Percentiles rank a stretch among this genome's conserved stretches.
These are phyloP conservation scores for Dione vanillae DNA, from an alignment of 2,888 invertebrate genomes.

Conservation along the genomic window DNA sequence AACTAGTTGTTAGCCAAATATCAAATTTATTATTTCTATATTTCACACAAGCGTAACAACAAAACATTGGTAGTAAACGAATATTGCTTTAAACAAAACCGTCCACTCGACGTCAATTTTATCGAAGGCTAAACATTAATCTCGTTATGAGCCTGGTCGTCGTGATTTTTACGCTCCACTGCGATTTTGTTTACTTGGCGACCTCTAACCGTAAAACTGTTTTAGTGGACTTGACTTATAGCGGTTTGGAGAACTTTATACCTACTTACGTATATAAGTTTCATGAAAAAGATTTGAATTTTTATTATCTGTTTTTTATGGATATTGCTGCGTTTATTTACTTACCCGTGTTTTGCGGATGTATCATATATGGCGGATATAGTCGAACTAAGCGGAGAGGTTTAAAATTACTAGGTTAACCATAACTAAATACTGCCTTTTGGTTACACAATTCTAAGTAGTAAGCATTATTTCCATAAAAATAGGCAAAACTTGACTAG, in stretches of 20 bases:
- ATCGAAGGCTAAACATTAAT: constrained; percentile 42
- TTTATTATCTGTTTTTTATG: constrained; percentile 10
- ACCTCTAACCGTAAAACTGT: constrained; percentile 32
- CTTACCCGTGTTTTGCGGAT: neutral
- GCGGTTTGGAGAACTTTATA: constrained; percentile 23
- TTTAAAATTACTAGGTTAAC: too few relatives aligned
- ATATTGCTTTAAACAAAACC: neutral
- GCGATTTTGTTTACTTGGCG: constrained; percentile 42
- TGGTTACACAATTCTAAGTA: too few relatives aligned
- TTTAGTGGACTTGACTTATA: constrained; percentile 33
- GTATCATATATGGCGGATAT: too few relatives aligned
- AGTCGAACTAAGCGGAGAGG: too few relatives aligned
- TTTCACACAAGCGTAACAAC: neutral
- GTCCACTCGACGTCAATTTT: constrained; percentile 1
- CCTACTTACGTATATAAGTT: constrained; percentile 18
- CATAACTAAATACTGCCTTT: too few relatives aligned
- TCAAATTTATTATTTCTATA: too few relatives aligned
- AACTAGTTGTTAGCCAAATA: too few relatives aligned
- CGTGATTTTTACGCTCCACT: constrained; percentile 43
- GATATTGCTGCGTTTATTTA: neutral
- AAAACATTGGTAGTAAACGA: neutral
- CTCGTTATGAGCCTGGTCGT: constrained; percentile 33
- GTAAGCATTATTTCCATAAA: too few relatives aligned
- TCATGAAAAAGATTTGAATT: constrained; percentile 19
- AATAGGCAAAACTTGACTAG: too few relatives aligned